Percentiles rank a stretch among this genome's conserved stretches.
These are phyloP conservation scores for Lipophrys pholis DNA, from an alignment of 2,113 vertebrate genomes.

Conservation along the genomic window DNA sequence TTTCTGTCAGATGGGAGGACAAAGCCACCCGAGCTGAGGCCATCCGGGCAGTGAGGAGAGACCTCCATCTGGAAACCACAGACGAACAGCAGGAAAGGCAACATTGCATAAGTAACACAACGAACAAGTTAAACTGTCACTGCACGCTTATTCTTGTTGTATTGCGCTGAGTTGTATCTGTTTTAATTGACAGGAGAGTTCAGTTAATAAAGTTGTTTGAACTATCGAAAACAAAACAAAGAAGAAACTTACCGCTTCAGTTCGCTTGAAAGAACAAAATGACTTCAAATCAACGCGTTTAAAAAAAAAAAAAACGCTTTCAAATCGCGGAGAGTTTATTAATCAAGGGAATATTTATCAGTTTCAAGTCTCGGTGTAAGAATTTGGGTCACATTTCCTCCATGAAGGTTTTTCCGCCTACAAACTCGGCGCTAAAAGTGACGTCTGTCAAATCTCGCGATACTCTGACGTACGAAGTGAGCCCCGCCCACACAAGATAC, in stretches of 20 bases:
- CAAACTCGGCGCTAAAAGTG: conserved; percentile 81
- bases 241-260: conserved; percentile 53
- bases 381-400: too few species aligned
- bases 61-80: conserved; percentile 60
- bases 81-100: background rate
- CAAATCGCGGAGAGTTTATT: too few species aligned
- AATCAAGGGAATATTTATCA: too few species aligned
- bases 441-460: conserved; percentile 61
- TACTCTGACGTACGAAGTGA: background rate
- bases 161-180: too few species aligned
- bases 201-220: too few species aligned
- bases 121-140: background rate
- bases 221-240: conserved; percentile 21
- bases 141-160: background rate
- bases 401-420: conserved; percentile 60
- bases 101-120: too few species aligned
- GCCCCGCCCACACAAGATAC: too few species aligned
- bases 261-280: background rate
- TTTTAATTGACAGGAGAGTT: too few species aligned
- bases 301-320: too few species aligned
- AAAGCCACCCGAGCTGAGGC: conserved; percentile 24
- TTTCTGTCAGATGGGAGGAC: conserved; percentile 21
- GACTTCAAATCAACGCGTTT: background rate
- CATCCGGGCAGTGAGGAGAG: conserved; percentile 43
- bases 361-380: too few species aligned